Percentiles rank a stretch among this genome's conserved stretches.
Conservation (phyloP, 1,140 invertebrate species). For the Magallana angulata region DNA sequence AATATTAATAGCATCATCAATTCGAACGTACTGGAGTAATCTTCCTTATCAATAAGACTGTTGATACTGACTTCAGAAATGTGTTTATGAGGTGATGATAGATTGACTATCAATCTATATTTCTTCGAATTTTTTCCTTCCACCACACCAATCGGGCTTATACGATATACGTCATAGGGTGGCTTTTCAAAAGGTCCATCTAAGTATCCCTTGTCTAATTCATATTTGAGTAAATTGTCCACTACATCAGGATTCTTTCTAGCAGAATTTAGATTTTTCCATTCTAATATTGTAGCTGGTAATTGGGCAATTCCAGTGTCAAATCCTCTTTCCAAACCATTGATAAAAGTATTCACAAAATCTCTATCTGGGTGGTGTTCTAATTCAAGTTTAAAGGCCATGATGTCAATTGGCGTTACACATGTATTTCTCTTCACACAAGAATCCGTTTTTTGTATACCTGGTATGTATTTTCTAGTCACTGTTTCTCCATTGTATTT, state of each 20-base stretch:
- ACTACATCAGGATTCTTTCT: neutral
- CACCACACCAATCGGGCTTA: slow-evolving; percentile 53
- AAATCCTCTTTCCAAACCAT: slow-evolving; percentile 41
- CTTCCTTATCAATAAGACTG: slow-evolving; percentile 42
- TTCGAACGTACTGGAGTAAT: slow-evolving; percentile 41
- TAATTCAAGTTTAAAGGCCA: too few relatives aligned
- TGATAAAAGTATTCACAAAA: slow-evolving; percentile 32
- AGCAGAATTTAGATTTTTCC: slow-evolving; percentile 45
- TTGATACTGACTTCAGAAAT: slow-evolving; percentile 43
- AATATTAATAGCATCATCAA: slow-evolving; percentile 53
- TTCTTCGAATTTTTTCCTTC: slow-evolving; percentile 47
- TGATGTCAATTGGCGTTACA: slow-evolving; percentile 22
- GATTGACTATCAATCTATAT: slow-evolving; percentile 52
- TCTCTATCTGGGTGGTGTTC: neutral
- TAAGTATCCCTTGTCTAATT: slow-evolving; percentile 52
- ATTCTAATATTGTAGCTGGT: slow-evolving; percentile 24
- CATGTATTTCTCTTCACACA: too few relatives aligned
- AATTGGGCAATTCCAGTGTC: neutral
- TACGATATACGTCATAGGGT: slow-evolving; percentile 32
- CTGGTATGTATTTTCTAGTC: too few relatives aligned
- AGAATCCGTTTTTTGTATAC: too few relatives aligned
- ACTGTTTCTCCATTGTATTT: too few relatives aligned
- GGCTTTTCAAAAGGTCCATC: slow-evolving; percentile 33
- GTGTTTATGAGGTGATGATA: slow-evolving; percentile 52
- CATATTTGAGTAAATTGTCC: neutral